A percentile compares a stretch with the other conserved stretches of the same genome.
These are phyloP conservation scores for Dendrolimus pini DNA, from an alignment of 2,888 invertebrate genomes.

Conservation along the genomic window DNA sequence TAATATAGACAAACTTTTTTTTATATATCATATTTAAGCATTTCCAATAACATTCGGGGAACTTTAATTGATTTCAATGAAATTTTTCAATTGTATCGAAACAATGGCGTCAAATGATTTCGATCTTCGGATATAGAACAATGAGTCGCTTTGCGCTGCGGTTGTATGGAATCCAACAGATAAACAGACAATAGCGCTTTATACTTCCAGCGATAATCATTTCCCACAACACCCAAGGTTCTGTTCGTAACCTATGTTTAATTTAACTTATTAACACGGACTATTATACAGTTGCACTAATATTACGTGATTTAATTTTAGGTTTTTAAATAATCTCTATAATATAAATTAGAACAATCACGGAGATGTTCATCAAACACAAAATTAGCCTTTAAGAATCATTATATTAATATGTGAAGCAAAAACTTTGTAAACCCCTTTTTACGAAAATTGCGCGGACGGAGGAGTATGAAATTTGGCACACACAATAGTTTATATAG, in stretches of 20 bases:
- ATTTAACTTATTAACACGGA: neutral
- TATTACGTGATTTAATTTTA: too few species aligned
- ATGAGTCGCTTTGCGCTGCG: neutral
- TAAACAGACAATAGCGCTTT: neutral
- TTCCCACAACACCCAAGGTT: neutral
- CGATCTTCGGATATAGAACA: neutral
- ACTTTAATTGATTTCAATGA: neutral
- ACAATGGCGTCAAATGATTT: neutral
- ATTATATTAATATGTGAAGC: too few species aligned
- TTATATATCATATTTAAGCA: neutral
- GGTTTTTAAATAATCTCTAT: too few species aligned
- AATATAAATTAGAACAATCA: too few species aligned
- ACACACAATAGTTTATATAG: too few species aligned
- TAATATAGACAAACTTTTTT: too few species aligned
- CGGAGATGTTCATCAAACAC: too few species aligned
- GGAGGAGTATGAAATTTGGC: too few species aligned
- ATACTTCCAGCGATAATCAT: neutral
- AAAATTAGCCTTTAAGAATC: too few species aligned
- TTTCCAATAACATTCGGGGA: neutral
- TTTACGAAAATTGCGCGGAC: too few species aligned
- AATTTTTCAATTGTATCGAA: neutral
- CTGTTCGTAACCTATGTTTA: neutral
- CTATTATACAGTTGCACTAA: too few species aligned
- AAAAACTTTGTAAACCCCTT: too few species aligned
- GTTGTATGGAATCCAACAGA: conserved; percentile 2